Conservation (phyloP, 2,888 invertebrate species). For the Steinernema hermaphroditum region DNA sequence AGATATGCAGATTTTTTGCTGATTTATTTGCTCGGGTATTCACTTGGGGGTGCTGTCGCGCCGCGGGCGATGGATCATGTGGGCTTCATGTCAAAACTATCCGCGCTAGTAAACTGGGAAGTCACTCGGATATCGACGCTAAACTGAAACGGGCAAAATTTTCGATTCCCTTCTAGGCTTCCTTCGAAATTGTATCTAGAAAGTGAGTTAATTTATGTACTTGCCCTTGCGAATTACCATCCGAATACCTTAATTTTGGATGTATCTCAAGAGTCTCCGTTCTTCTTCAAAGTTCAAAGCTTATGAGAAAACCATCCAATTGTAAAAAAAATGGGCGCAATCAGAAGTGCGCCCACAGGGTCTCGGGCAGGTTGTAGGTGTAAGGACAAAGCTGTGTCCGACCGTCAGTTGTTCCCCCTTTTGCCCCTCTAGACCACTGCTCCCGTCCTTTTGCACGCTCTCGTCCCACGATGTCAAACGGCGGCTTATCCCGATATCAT, state of each 20-base stretch:
- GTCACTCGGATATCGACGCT: conserved; percentile 13
- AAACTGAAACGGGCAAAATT: neutral
- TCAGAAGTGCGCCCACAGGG: neutral
- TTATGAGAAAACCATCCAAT: too few species aligned
- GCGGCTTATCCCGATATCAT: too few species aligned
- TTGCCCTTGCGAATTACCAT: too few species aligned
- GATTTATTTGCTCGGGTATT: conserved; percentile 26
- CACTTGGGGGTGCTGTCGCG: conserved; percentile 30
- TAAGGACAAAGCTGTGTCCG: conserved; percentile 14
- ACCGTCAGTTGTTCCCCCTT: conserved; percentile 19
- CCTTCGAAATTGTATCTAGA: too few species aligned
- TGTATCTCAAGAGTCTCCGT: too few species aligned
- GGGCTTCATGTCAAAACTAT: conserved; percentile 30
- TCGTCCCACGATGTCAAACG: neutral
- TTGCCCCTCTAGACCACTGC: conserved; percentile 18
- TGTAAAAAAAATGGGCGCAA: conserved; percentile 8
- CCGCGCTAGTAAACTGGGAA: neutral
- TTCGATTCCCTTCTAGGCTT: too few species aligned
- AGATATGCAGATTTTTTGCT: conserved; percentile 29
- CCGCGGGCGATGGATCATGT: conserved; percentile 24
- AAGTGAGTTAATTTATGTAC: too few species aligned
- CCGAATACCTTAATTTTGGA: too few species aligned
- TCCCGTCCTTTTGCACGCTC: neutral
- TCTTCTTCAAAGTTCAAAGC: too few species aligned
- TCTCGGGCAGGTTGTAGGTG: conserved; percentile 29